Percentiles rank a stretch among this genome's conserved stretches.
These are phyloP conservation scores for Neodiprion lecontei DNA, from an alignment of 1,140 invertebrate species.

Conservation along the genomic window DNA sequence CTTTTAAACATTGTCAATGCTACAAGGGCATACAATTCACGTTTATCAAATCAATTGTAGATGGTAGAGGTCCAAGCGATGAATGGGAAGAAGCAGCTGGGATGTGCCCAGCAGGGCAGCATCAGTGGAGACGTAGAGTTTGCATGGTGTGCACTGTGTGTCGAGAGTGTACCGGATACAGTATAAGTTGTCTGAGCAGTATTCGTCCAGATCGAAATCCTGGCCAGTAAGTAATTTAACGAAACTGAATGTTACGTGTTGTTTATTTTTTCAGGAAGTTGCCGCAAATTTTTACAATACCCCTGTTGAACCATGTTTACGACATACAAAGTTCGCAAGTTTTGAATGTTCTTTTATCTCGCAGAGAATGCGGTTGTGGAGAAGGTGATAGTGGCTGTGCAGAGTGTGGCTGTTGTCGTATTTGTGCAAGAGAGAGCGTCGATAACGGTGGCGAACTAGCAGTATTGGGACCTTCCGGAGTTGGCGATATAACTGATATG, in stretches of 20 bases:
- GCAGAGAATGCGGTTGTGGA: constrained; percentile 92
- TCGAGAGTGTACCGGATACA: constrained; percentile 93
- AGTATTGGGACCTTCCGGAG: constrained; percentile 60
- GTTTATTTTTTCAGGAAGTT: constrained; percentile 26
- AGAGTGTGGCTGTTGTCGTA: constrained; percentile 89
- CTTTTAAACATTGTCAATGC: constrained; percentile 8
- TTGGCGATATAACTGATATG: constrained; percentile 63
- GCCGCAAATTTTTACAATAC: constrained; percentile 17
- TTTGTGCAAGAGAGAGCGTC: constrained; percentile 79
- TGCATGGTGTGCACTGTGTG: constrained; percentile 93
- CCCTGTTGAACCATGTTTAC: neutral
- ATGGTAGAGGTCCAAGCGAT: constrained; percentile 48
- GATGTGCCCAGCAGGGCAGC: constrained; percentile 73
- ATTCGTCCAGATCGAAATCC: constrained; percentile 81
- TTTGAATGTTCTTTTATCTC: constrained; percentile 22
- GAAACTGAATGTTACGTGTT: neutral
- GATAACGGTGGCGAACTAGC: constrained; percentile 61
- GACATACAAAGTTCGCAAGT: neutral
- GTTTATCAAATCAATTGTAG: constrained; percentile 31
- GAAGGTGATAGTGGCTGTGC: constrained; percentile 93
- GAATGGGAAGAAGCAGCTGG: constrained; percentile 70
- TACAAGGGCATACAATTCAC: too few species aligned
- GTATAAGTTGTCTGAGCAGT: constrained; percentile 82
- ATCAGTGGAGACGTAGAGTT: constrained; percentile 82
- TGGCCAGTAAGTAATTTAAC: constrained; percentile 76